Conservation (phyloP, 2,888 invertebrate genomes). For the Antitype chi region DNA sequence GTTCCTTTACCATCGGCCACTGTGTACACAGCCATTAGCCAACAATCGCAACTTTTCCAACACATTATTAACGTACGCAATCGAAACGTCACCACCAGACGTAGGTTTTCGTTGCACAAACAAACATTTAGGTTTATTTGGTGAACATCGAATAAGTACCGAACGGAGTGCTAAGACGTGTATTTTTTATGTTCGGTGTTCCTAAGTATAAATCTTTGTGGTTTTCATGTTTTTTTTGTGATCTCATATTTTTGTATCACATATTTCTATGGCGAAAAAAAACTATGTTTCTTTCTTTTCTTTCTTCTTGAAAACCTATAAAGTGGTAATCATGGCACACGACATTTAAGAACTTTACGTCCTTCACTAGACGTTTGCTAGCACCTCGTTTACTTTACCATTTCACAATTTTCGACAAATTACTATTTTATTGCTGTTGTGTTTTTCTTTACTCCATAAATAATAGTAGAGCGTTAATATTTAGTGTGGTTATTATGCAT, state of each 20-base stretch:
- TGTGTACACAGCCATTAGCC: slow-evolving; percentile 59
- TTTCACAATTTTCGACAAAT: neutral
- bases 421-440: neutral
- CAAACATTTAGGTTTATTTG: slow-evolving; percentile 86
- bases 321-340: neutral
- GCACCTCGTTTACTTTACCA: neutral
- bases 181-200: neutral
- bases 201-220: too few relatives aligned
- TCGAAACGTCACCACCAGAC: slow-evolving; percentile 83
- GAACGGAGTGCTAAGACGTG: slow-evolving; percentile 21
- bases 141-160: slow-evolving; percentile 66
- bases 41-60: slow-evolving; percentile 52
- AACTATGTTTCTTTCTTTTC: too few relatives aligned
- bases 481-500: neutral
- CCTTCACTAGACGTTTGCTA: neutral
- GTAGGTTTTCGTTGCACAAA: slow-evolving; percentile 81
- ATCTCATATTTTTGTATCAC: too few relatives aligned
- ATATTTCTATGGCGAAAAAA: too few relatives aligned
- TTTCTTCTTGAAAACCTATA: neutral
- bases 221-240: too few relatives aligned
- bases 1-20: slow-evolving; percentile 23
- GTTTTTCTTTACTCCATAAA: neutral
- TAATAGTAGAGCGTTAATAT: neutral
- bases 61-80: slow-evolving; percentile 74
- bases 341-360: too few relatives aligned